phyloP scores from a whole-genome alignment of 2,797 vertebrate species.

The Pelodytes ibericus region DNA sequence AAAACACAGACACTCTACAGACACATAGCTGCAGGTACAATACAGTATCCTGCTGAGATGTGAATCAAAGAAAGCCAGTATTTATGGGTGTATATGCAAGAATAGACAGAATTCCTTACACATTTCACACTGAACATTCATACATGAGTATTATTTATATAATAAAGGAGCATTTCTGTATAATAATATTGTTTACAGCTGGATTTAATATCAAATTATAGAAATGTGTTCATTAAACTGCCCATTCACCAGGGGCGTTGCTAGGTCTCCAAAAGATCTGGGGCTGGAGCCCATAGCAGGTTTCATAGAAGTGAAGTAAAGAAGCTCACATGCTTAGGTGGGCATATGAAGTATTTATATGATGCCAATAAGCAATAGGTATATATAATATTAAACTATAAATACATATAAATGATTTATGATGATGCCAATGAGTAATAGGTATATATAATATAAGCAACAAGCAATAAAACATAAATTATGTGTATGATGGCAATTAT shows the following conservation, averaged over 20 bases:
- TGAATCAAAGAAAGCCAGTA: slow-evolving; percentile 43
- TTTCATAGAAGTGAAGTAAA: no score
- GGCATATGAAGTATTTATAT: no score
- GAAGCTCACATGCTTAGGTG: no score
- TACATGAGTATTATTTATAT: slow-evolving; percentile 23
- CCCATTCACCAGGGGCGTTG: background rate
- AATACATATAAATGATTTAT: no score
- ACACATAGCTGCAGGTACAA: slow-evolving; percentile 55
- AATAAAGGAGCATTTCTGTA: background rate
- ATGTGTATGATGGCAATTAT: no score
- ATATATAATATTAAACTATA: no score
- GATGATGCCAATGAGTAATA: no score
- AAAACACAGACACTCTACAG: slow-evolving; percentile 48
- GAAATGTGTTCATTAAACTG: background rate
- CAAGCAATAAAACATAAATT: no score
- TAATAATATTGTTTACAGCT: background rate
- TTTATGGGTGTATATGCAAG: slow-evolving; percentile 27
- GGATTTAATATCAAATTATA: background rate
- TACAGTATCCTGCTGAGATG: slow-evolving; percentile 35
- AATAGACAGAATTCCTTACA: slow-evolving; percentile 32
- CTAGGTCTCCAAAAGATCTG: no score
- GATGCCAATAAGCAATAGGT: no score
- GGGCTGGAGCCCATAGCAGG: no score
- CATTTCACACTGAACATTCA: background rate
- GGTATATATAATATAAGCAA: no score